A percentile compares a stretch with the other conserved stretches of the same genome.
These are phyloP conservation scores for Resseliella maxima DNA, from an alignment of 2,888 invertebrate species.

Conservation along the genomic window DNA sequence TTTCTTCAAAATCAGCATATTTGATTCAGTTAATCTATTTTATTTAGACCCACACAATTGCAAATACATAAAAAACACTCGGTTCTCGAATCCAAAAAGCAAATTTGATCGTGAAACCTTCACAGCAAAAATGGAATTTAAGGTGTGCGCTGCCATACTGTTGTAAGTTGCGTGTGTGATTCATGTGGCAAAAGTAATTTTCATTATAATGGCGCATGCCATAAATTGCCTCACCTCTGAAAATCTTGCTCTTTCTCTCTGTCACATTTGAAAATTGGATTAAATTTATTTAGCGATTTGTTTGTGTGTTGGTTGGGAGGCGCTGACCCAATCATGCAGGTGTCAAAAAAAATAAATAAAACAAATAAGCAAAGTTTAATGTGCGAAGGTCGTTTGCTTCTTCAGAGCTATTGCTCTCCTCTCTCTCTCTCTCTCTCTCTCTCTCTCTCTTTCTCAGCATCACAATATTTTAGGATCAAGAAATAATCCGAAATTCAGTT, in stretches of 20 bases:
- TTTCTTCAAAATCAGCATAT: background rate
- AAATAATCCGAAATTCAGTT: too few species aligned
- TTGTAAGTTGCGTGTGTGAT: background rate
- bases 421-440: background rate
- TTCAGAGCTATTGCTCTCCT: background rate
- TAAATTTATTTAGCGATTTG: conserved; percentile 11
- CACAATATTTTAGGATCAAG: too few species aligned
- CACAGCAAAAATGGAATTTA: background rate
- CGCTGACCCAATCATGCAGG: conserved; percentile 20
- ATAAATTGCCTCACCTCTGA: background rate
- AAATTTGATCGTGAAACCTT: background rate
- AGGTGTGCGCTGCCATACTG: background rate
- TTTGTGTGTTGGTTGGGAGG: background rate
- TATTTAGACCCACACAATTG: background rate
- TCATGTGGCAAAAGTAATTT: conserved; percentile 20
- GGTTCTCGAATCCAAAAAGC: background rate
- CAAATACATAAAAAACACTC: background rate
- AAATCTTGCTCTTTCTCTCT: background rate
- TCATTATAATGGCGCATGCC: conserved; percentile 45
- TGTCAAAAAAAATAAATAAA: too few species aligned
- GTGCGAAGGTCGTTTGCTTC: background rate
- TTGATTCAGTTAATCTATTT: background rate
- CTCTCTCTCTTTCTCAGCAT: too few species aligned
- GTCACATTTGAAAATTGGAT: conserved; percentile 5
- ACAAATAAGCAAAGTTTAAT: background rate